These are phyloP conservation scores for Cladopsammia gracilis DNA, from an alignment of 64 coral and sea anemone species.

Conservation along the genomic window DNA sequence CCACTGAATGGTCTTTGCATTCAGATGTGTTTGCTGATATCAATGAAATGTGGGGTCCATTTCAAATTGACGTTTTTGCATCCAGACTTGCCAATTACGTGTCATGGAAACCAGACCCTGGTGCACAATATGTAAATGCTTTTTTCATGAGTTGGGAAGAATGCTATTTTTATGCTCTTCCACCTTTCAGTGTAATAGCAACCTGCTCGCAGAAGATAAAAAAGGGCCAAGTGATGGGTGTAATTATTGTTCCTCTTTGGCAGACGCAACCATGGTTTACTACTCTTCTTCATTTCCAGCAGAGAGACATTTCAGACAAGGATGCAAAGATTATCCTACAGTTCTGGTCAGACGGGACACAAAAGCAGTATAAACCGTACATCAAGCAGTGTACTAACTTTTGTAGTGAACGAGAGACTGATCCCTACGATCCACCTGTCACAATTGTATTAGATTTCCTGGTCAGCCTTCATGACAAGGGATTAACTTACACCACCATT, in stretches of 20 bases:
- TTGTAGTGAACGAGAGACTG: conserved; percentile 54
- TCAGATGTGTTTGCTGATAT: not conserved
- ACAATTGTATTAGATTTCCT: conserved; percentile 37
- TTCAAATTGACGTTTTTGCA: not conserved
- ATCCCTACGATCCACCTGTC: conserved; percentile 50
- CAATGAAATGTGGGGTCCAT: not conserved
- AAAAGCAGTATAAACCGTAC: conserved; percentile 64
- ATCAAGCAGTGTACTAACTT: conserved; percentile 57
- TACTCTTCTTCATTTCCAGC: conserved; percentile 32
- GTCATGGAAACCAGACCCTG: conserved; percentile 57
- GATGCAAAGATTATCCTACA: conserved; percentile 49
- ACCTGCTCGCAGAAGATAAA: conserved; percentile 22
- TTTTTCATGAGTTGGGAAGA: conserved; percentile 47
- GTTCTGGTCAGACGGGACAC: conserved; percentile 65
- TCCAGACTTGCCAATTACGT: conserved; percentile 14
- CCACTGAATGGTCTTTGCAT: conserved; percentile 10
- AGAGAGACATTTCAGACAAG: conserved; percentile 66
- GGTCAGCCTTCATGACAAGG: conserved; percentile 51
- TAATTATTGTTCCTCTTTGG: conserved; percentile 44
- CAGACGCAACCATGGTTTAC: conserved; percentile 40
- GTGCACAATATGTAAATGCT: conserved; percentile 45
- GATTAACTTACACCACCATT: conserved; percentile 39
- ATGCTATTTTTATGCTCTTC: conserved; percentile 51
- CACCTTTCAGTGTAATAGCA: conserved; percentile 42
- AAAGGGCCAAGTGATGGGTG: conserved; percentile 35